Percentiles rank a stretch among this genome's conserved stretches.
Conservation (phyloP, 2,797 vertebrate genomes). For the Bufotes viridis region DNA sequence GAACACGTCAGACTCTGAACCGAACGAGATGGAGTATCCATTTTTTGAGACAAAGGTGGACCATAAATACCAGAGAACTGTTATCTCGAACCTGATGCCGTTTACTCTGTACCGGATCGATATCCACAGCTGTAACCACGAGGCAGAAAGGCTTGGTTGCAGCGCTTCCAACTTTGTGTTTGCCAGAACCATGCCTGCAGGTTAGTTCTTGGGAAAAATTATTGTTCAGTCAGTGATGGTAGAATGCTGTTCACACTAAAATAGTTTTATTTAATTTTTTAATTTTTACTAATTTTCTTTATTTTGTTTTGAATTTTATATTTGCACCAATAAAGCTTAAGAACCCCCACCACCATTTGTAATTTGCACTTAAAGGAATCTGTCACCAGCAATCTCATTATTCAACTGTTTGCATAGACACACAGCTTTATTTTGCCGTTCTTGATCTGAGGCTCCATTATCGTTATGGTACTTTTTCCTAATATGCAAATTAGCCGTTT, state of each 20-base stretch:
- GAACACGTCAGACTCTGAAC: slow-evolving; percentile 82
- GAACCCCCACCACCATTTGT: no score
- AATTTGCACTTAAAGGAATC: no score
- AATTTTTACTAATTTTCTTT: neutral
- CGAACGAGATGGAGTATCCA: slow-evolving; percentile 81
- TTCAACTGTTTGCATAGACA: no score
- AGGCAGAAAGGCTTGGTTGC: slow-evolving; percentile 85
- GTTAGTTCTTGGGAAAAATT: slow-evolving; percentile 69
- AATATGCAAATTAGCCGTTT: no score
- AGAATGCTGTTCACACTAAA: neutral
- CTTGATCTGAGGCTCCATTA: no score
- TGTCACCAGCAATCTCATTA: no score
- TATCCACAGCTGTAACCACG: slow-evolving; percentile 95
- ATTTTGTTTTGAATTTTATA: neutral
- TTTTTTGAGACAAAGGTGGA: slow-evolving; percentile 88
- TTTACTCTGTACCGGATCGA: slow-evolving; percentile 97
- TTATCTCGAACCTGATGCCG: slow-evolving; percentile 87
- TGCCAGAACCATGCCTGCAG: slow-evolving; percentile 94
- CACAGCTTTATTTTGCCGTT: no score
- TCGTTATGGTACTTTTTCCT: no score
- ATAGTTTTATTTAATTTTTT: neutral
- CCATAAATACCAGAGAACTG: slow-evolving; percentile 79
- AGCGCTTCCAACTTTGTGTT: slow-evolving; percentile 94
- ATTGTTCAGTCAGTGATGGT: neutral
- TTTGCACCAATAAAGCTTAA: neutral